Base-by-base conservation (phyloP, 1,140 invertebrate genomes). In the Dermatophagoides farinae region DNA sequence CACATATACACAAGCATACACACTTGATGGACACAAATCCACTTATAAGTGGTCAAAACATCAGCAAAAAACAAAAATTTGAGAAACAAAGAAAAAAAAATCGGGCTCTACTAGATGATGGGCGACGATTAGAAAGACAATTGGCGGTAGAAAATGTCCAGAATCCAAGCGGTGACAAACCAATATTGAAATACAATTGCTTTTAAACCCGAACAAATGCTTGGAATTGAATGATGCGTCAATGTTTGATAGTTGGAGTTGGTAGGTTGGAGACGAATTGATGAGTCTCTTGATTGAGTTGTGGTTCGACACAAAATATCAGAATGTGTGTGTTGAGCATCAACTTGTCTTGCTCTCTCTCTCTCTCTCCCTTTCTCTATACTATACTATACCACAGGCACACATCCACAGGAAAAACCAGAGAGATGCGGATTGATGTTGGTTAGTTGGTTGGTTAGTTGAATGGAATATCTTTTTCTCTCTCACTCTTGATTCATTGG, bases 261-360 rank as follows among this genome's bases (percentile, higher is more conserved):
- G 31, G 31, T 31, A 4, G 31, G 31, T 31, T n/a, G 25, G 53
- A 14, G 53, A 55, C 14, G 25, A 55, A 55, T 55, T 55, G 53
- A 55, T 55, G 53, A 55, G 53, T 41, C 8, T 31, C 53, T 55
- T 55, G 53, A 55, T 55, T 55, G 53, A 55, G 53, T 55, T 55
- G 53, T 55, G 53, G 53, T 55, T 55, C 53, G 53, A 55, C 53
- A 55, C 53, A 55, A 55, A 38, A 55, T 55, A 55, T 39, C 53
- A 55, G 12, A 6, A 22, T 12, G 16, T 55, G 38, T 20, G 47
- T 11, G 10, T 25, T 50, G 47, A 22, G 47, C 12, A 20, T 43
- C 41, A 18, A 16, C n/a, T 18, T 43, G 12, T 43, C 10, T 43
- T 18, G 12, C 41, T 43, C 41, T 43, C 41, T 41, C 40, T 41